These are phyloP conservation scores for Tridacna crocea DNA, from an alignment of 2,888 invertebrate species.

Conservation along the genomic window DNA sequence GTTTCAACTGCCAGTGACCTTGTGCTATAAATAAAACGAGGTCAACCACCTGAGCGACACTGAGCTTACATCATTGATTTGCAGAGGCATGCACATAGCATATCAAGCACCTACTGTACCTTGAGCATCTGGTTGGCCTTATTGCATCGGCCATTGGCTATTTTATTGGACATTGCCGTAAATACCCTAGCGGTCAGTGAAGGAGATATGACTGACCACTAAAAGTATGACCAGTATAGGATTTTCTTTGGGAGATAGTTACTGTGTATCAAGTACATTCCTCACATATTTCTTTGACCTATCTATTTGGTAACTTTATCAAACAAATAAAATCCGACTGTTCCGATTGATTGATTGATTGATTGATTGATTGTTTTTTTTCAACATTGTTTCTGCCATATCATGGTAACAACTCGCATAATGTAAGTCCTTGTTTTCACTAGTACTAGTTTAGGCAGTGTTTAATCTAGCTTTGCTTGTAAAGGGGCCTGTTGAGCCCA, in stretches of 20 bases:
- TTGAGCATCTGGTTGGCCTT: not conserved
- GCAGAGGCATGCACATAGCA: conserved; percentile 51
- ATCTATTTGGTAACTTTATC: not conserved
- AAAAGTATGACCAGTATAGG: conserved; percentile 20
- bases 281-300: not conserved
- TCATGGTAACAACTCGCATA: too few species aligned
- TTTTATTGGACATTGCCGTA: conserved; percentile 35
- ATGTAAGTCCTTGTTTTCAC: too few species aligned
- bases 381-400: too few species aligned
- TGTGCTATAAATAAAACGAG: conserved; percentile 36
- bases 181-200: conserved; percentile 18
- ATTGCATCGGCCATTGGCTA: conserved; percentile 27
- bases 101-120: conserved; percentile 27
- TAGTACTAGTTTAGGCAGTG: too few species aligned
- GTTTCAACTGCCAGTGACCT: conserved; percentile 45
- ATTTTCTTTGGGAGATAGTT: too few species aligned
- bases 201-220: conserved; percentile 9
- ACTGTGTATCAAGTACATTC: not conserved
- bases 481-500: too few species aligned
- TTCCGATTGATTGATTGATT: not conserved
- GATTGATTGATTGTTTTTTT: too few species aligned
- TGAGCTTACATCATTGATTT: conserved; percentile 53
- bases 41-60: conserved; percentile 55
- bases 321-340: not conserved
- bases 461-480: too few species aligned